These are phyloP conservation scores for Anniella stebbinsi DNA, from an alignment of 2,797 vertebrate genomes.

Conservation along the genomic window DNA sequence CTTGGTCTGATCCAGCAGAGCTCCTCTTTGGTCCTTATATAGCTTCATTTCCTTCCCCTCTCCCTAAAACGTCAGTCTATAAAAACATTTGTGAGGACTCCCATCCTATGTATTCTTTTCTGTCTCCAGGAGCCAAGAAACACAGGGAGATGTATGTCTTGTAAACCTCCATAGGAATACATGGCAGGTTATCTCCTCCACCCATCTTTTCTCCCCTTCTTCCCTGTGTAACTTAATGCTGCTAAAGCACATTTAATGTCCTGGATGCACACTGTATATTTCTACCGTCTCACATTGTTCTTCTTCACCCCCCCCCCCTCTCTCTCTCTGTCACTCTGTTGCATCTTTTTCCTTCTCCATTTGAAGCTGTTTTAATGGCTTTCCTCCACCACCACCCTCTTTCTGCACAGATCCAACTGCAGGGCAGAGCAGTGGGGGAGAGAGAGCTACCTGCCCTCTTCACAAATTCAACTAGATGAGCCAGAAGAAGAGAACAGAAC, in stretches of 20 bases:
- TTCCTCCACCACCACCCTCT: constrained; percentile 16
- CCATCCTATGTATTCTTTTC: too few species aligned
- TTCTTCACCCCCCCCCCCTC: not conserved
- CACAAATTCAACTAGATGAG: constrained; percentile 65
- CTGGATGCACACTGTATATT: not conserved
- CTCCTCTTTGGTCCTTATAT: too few species aligned
- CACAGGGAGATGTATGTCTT: too few species aligned
- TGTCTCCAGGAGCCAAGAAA: too few species aligned
- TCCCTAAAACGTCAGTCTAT: too few species aligned
- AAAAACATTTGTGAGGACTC: too few species aligned
- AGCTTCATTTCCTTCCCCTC: too few species aligned
- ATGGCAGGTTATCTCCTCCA: too few species aligned
- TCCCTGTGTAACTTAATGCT: not conserved
- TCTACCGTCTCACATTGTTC: not conserved
- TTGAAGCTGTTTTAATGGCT: not conserved
- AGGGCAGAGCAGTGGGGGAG: not conserved
- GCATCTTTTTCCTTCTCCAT: fast-evolving
- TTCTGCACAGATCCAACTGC: constrained; percentile 19
- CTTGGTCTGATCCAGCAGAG: too few species aligned
- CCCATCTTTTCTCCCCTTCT: too few species aligned
- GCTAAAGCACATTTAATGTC: not conserved
- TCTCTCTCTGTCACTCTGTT: not conserved
- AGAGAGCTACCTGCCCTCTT: constrained; percentile 30
- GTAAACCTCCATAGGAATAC: too few species aligned
- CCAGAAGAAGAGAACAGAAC: constrained; percentile 56